Base-by-base conservation (phyloP, 2,888 invertebrate species). In the Junonia oenone region DNA sequence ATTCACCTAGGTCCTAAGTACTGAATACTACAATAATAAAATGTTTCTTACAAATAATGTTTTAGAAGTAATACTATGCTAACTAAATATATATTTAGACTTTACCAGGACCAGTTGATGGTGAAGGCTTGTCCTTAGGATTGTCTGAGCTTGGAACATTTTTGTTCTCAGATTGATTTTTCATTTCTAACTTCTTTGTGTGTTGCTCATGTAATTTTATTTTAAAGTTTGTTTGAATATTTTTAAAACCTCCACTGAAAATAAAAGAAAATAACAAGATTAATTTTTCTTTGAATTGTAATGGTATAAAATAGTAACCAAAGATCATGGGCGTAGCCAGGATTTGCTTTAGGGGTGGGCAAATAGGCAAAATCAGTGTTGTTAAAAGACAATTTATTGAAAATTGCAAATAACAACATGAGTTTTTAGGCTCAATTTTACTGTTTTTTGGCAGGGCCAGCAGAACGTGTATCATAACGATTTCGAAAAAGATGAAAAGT, bases 111-210 rank as follows among this genome's bases (percentile, higher is more conserved):
- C 8, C 26, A 38, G 19, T 15, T 35, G 13, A 2, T n/a, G n/a
- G 22, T 26, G 6, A 22, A 13, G 13, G n/a, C 6, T 43, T 43
- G 5, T 22, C 6, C 0, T 45, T 31, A 45, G 19, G n/a, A 6
- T 4, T 22, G n/a, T 17, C 26, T 1, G 22, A 6, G n/a, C 5
- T 1, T 26, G 35, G 11, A 15, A 6, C 1, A 19, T 33, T 35
- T 17, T 37, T 2, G n/a, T 19, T 19, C 19, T 26, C 13, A 26
- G 13, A 13, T 13, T 22, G 17, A 38, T 35, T 55, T 33, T 45
- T 45, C 27, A 37, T 49, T 55, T 59, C 51, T 22, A 49, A 31
- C 46, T 49, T 55, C 14, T 55, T 58, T 26, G 58, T 48, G 33
- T 51, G 46, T 14, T 52, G 51, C 17, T 55, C 15, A 46, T 59